phyloP scores from a whole-genome alignment of 2,888 invertebrate genomes.

The Pseudococcus longispinus region DNA sequence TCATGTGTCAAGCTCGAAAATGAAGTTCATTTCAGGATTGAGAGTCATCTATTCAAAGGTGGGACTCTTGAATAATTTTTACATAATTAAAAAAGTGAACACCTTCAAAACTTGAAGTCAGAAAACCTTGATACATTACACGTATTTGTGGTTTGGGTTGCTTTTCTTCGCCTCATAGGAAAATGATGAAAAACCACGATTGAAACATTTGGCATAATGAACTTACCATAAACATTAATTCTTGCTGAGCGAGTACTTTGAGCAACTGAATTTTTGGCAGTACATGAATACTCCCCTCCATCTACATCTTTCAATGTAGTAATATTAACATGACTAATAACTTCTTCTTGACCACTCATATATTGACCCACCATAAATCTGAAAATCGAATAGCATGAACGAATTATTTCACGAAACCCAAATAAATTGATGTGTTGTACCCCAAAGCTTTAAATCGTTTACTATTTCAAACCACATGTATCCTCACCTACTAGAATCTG shows the following conservation, averaged over 20 bases:
- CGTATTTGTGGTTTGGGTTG: not conserved
- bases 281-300: constrained; percentile 87
- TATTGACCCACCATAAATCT: constrained; percentile 91
- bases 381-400: constrained; percentile 58
- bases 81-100: too few species aligned
- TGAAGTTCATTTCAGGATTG: too few species aligned
- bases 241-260: constrained; percentile 81
- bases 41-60: too few species aligned
- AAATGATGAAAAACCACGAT: not conserved
- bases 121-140: not conserved
- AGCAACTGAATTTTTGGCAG: constrained; percentile 82
- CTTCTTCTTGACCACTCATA: constrained; percentile 89
- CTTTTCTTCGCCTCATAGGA: not conserved
- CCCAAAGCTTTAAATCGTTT: too few species aligned
- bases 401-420: not conserved
- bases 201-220: not conserved
- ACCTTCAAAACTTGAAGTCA: too few species aligned
- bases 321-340: constrained; percentile 90
- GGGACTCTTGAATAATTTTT: too few species aligned
- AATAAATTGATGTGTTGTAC: not conserved
- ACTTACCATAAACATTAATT: constrained; percentile 80
- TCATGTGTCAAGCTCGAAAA: too few species aligned
- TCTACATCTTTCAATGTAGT: constrained; percentile 87
- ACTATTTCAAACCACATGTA: too few species aligned
- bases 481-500: constrained; percentile 72